Evolutionary conservation across 2,888 invertebrate species (phyloP).

Genomic region (Ferdinandea cuprea): DNA sequence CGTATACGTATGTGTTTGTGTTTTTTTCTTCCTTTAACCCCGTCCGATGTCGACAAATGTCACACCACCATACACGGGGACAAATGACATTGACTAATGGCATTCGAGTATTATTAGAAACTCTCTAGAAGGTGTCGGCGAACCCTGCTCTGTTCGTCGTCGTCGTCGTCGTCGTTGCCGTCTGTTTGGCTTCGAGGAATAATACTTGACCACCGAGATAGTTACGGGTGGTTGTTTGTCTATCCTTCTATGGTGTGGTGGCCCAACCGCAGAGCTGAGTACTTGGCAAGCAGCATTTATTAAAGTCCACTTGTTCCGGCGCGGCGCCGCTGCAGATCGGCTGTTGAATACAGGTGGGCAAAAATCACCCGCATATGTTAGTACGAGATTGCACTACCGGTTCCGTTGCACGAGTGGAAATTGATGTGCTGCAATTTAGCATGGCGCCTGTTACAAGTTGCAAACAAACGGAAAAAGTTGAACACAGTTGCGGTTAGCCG

Average conservation of each 20-base stretch:
- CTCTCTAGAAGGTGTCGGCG: slow-evolving; percentile 39
- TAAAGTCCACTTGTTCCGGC: slow-evolving; percentile 25
- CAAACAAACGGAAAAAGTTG: too few relatives aligned
- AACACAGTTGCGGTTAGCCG: slow-evolving; percentile 17
- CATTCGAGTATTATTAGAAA: slow-evolving; percentile 52
- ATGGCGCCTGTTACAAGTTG: slow-evolving; percentile 22
- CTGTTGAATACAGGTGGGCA: background rate
- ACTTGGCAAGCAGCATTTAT: too few relatives aligned
- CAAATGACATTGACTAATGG: slow-evolving; percentile 63
- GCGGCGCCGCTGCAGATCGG: too few relatives aligned
- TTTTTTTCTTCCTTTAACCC: background rate
- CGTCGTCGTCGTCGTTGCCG: too few relatives aligned
- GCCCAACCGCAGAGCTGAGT: background rate
- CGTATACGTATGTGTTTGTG: too few relatives aligned
- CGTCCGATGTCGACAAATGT: slow-evolving; percentile 58
- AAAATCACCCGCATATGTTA: background rate
- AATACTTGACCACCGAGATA: slow-evolving; percentile 15
- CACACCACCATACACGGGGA: slow-evolving; percentile 10
- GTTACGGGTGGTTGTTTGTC: background rate
- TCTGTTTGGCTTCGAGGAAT: too few relatives aligned
- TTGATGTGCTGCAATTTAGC: slow-evolving; percentile 54
- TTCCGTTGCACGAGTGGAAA: slow-evolving; percentile 22
- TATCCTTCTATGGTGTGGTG: too few relatives aligned
- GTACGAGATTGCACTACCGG: slow-evolving; percentile 2
- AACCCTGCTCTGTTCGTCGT: slow-evolving; percentile 24